These are phyloP conservation scores for Petrolisthes cinctipes DNA, from an alignment of 2,888 invertebrate genomes.

Conservation along the genomic window DNA sequence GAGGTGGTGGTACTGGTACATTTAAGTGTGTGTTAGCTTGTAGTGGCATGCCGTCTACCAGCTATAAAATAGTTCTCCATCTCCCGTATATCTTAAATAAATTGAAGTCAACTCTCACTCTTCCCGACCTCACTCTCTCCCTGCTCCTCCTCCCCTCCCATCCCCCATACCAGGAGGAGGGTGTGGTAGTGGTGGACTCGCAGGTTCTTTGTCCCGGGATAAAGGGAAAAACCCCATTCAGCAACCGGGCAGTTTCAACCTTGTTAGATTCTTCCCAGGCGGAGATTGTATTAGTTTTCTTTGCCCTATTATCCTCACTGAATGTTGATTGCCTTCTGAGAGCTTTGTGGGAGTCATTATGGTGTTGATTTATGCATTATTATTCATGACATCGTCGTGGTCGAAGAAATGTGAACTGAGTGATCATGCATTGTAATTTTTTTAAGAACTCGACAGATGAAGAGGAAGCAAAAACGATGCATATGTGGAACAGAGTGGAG, in stretches of 20 bases:
- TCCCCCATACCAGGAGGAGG: neutral
- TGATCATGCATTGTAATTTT: no score
- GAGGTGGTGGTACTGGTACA: slow-evolving; percentile 4
- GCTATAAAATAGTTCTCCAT: neutral
- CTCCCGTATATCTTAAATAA: no score
- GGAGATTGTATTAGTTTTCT: no score
- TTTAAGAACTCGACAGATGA: no score
- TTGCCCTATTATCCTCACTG: no score
- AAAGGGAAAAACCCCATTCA: neutral
- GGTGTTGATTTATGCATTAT: no score
- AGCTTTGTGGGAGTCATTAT: no score
- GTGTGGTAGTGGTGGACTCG: neutral
- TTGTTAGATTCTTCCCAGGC: neutral
- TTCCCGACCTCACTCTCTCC: neutral
- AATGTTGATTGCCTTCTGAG: no score
- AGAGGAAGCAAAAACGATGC: no score
- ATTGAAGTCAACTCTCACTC: neutral
- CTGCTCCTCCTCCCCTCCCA: neutral
- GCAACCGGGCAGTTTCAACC: neutral
- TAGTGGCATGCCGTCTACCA: neutral
- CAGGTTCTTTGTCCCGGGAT: neutral
- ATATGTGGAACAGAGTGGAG: slow-evolving; percentile 7
- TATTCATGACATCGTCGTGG: no score
- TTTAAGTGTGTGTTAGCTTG: slow-evolving; percentile 10
- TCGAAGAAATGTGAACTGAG: no score